Percentiles rank a stretch among this genome's conserved stretches.
Evolutionary conservation across 2,797 vertebrate genomes (phyloP).

Genomic region (Enteromius treurensis): DNA sequence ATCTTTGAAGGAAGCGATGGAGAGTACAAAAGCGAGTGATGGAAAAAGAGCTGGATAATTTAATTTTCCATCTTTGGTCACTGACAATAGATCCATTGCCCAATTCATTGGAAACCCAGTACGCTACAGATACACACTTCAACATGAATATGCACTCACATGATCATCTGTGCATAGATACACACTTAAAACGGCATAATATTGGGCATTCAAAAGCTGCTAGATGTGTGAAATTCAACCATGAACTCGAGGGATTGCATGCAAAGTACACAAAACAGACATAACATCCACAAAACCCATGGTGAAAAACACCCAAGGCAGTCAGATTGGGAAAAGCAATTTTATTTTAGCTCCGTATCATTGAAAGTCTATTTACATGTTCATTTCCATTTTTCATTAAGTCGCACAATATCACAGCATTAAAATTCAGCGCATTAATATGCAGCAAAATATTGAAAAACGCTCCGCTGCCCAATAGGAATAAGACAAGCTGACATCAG

Average conservation of each 20-base stretch:
- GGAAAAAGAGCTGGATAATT: slow-evolving; percentile 69
- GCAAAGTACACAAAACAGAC: not conserved
- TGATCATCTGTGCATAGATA: not conserved
- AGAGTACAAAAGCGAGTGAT: slow-evolving; percentile 36
- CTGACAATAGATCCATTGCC: slow-evolving; percentile 72
- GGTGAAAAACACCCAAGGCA: not conserved
- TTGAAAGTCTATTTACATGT: slow-evolving; percentile 57
- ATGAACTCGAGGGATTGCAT: not conserved
- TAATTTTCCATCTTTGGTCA: slow-evolving; percentile 77
- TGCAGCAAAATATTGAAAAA: slow-evolving; percentile 12
- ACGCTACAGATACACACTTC: slow-evolving; percentile 49
- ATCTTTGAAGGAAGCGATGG: slow-evolving; percentile 25
- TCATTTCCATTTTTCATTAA: slow-evolving; percentile 35
- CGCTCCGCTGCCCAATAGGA: not conserved
- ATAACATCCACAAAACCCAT: not conserved
- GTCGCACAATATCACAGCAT: slow-evolving; percentile 18
- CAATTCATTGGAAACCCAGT: slow-evolving; percentile 55
- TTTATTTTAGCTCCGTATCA: slow-evolving; percentile 48
- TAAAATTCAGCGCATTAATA: slow-evolving; percentile 27
- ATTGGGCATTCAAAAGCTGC: not conserved
- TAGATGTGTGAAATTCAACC: not conserved
- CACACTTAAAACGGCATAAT: slow-evolving; percentile 16
- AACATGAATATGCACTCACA: slow-evolving; percentile 2
- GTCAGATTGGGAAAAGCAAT: slow-evolving; percentile 17
- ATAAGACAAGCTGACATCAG: not conserved